Percentiles rank a stretch among this genome's conserved stretches.
Conservation (phyloP, 2,888 invertebrate genomes). For the Lasioglossum malachurum region DNA sequence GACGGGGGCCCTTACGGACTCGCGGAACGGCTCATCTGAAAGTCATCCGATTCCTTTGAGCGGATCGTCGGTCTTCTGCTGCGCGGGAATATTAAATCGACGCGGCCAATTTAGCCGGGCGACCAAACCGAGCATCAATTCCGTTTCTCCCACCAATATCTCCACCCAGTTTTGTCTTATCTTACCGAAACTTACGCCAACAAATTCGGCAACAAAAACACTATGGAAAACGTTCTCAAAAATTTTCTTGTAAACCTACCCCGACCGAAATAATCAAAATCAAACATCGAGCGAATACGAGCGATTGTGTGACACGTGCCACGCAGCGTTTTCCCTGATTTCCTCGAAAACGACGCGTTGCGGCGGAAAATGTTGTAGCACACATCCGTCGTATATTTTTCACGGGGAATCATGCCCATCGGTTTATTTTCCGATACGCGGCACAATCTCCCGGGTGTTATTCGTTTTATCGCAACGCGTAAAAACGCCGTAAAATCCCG, state of each 20-base stretch:
- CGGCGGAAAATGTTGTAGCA: not conserved
- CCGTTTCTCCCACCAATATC: not conserved
- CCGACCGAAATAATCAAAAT: not conserved
- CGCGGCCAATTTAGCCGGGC: slow-evolving; percentile 32
- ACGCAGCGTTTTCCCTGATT: not conserved
- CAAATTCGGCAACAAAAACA: not conserved
- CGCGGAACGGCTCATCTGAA: slow-evolving; percentile 45
- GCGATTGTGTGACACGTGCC: not conserved
- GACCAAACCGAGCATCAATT: not conserved
- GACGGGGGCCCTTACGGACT: slow-evolving; percentile 26
- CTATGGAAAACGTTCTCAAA: not conserved
- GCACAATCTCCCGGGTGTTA: not conserved
- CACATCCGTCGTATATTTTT: not conserved
- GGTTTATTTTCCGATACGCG: slow-evolving; percentile 9
- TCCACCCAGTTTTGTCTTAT: not conserved
- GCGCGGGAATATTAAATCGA: slow-evolving; percentile 34
- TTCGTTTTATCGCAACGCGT: slow-evolving; percentile 31
- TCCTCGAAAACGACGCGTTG: not conserved
- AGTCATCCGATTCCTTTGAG: slow-evolving; percentile 52
- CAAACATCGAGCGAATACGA: not conserved
- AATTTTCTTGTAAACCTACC: not conserved
- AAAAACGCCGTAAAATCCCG: slow-evolving; percentile 33
- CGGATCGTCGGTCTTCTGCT: slow-evolving; percentile 3
- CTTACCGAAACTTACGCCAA: not conserved
- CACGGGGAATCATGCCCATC: not conserved